Percentiles rank a stretch among this genome's conserved stretches.
These are phyloP conservation scores for Trachelus iudaicus DNA, from an alignment of 2,888 invertebrate species.

Conservation along the genomic window DNA sequence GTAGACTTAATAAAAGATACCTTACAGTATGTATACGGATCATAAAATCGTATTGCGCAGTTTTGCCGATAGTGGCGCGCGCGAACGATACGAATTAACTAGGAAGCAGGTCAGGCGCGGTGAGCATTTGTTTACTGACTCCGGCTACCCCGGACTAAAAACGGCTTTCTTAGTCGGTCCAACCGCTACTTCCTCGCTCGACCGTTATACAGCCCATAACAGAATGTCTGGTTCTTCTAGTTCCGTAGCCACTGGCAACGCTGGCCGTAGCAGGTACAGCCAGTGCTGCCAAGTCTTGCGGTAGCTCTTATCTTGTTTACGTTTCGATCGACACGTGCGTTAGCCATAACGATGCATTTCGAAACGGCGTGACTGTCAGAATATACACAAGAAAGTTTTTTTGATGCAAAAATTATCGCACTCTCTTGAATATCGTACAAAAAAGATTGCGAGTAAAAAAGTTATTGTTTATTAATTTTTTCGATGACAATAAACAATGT, in stretches of 20 bases:
- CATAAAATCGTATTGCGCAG: not conserved
- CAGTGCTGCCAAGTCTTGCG: not conserved
- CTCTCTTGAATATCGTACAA: too few species aligned
- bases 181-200: not conserved
- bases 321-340: not conserved
- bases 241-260: not conserved
- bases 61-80: not conserved
- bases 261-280: not conserved
- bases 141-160: not conserved
- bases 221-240: not conserved
- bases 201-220: not conserved
- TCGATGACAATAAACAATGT: not conserved
- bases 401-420: not conserved
- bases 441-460: too few species aligned
- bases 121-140: not conserved
- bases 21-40: not conserved
- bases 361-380: not conserved
- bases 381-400: not conserved
- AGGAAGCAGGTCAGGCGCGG: not conserved
- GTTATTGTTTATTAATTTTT: not conserved
- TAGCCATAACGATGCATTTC: not conserved
- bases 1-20: too few species aligned
- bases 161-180: not conserved
- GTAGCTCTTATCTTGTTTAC: not conserved
- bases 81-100: not conserved